phyloP scores from a whole-genome alignment of 2,888 invertebrate species.

The Cerastoderma edule region DNA sequence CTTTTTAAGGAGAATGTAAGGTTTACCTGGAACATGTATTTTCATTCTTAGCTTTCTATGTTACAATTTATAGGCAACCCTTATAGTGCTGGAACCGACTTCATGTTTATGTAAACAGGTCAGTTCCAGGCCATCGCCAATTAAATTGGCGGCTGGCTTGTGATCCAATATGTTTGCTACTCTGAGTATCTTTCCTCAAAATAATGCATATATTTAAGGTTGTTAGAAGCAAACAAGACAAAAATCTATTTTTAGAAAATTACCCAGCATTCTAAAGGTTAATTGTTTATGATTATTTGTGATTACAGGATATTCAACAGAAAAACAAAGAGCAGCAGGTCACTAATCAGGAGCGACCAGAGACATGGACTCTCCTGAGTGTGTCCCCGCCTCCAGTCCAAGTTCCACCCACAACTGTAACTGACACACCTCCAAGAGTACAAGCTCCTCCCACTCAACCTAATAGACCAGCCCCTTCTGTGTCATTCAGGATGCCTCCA shows the following conservation, averaged over 20 bases:
- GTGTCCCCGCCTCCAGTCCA: constrained; percentile 6
- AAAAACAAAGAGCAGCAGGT: constrained; percentile 13
- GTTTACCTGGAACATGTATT: too few relatives aligned
- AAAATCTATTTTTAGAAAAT: too few relatives aligned
- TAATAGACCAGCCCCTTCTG: constrained; percentile 9
- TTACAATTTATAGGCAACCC: background rate
- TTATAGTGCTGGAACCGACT: too few relatives aligned
- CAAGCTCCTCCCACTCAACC: constrained; percentile 21
- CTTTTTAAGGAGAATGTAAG: too few relatives aligned
- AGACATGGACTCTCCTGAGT: constrained; percentile 47
- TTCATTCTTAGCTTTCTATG: background rate
- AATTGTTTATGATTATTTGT: background rate
- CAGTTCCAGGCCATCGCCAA: too few relatives aligned
- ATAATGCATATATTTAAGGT: too few relatives aligned
- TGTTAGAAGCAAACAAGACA: too few relatives aligned
- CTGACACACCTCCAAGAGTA: background rate
- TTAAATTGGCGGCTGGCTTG: too few relatives aligned
- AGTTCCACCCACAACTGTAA: background rate
- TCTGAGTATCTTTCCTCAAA: too few relatives aligned
- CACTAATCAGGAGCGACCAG: constrained; percentile 11
- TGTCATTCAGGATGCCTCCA: constrained; percentile 47
- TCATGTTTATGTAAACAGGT: too few relatives aligned
- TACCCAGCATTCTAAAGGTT: too few relatives aligned
- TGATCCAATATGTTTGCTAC: too few relatives aligned
- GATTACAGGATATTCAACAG: constrained; percentile 34